These are phyloP conservation scores for Drosophila yooni DNA, from an alignment of 2,888 invertebrate genomes.

Conservation along the genomic window DNA sequence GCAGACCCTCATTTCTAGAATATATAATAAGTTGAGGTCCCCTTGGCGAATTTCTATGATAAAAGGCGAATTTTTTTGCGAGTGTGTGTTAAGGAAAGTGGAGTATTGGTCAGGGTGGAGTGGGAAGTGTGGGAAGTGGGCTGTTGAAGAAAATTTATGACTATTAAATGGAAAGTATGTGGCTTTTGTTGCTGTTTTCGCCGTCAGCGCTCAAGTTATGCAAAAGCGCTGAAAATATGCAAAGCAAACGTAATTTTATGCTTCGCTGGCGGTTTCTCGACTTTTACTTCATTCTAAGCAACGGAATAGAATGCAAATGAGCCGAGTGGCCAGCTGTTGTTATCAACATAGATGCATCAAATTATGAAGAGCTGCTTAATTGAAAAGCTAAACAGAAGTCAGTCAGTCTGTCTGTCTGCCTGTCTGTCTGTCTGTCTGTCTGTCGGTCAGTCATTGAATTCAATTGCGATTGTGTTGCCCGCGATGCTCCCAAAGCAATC, in stretches of 20 bases:
- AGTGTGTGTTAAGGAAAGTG: not conserved
- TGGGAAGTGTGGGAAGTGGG: constrained; percentile 15
- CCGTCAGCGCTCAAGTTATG: constrained; percentile 65
- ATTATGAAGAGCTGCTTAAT: constrained; percentile 65
- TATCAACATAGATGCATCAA: constrained; percentile 75
- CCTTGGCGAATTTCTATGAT: not conserved
- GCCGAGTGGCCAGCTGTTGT: constrained; percentile 40
- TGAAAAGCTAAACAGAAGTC: constrained; percentile 57
- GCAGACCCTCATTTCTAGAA: not conserved
- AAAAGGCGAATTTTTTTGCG: not conserved
- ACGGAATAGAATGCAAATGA: constrained; percentile 50
- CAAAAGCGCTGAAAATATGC: constrained; percentile 76
- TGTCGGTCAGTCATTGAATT: constrained; percentile 20
- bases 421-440: not conserved
- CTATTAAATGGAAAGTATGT: constrained; percentile 79
- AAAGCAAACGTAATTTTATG: constrained; percentile 76
- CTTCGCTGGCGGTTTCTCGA: constrained; percentile 36
- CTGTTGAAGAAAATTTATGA: constrained; percentile 73
- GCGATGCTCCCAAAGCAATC: constrained; percentile 70
- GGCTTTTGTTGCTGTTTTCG: constrained; percentile 74
- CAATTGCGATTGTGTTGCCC: constrained; percentile 23
- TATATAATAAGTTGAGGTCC: not conserved
- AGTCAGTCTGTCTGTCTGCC: not conserved
- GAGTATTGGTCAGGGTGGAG: too few relatives aligned
- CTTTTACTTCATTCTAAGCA: constrained; percentile 1